phyloP scores from a whole-genome alignment of 2,113 vertebrate genomes.

The Pitta sordida region DNA sequence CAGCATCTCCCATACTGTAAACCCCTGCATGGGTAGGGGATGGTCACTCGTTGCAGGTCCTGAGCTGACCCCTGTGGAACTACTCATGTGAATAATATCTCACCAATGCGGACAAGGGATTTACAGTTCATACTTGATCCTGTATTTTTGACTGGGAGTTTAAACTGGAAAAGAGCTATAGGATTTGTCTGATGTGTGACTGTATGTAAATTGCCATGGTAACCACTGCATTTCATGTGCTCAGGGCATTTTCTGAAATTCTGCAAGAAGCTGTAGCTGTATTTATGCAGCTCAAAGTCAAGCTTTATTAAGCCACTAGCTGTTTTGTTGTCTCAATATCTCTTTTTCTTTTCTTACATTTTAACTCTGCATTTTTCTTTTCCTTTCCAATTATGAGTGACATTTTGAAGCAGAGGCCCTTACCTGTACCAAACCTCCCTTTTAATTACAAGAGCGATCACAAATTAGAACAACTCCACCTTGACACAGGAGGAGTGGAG shows the following conservation, averaged over 20 bases:
- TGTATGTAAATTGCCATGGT: neutral
- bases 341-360: neutral
- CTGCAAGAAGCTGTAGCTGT: neutral
- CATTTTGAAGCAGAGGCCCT: neutral
- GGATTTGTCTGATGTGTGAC: neutral
- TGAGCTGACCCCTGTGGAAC: neutral
- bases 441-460: neutral
- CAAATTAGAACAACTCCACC: neutral
- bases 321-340: neutral
- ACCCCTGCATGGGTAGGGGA: neutral
- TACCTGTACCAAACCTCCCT: neutral
- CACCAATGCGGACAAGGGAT: neutral
- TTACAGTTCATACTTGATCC: neutral
- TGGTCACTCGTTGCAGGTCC: fast-evolving
- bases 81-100: neutral
- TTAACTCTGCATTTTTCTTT: neutral
- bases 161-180: neutral
- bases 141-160: neutral
- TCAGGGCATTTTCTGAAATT: neutral
- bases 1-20: neutral
- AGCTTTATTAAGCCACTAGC: neutral
- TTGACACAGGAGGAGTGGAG: neutral
- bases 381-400: neutral
- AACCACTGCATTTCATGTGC: neutral
- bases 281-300: neutral